Evolutionary conservation across 2,888 invertebrate species (phyloP).

Genomic region (Podotricha telesiphe): DNA sequence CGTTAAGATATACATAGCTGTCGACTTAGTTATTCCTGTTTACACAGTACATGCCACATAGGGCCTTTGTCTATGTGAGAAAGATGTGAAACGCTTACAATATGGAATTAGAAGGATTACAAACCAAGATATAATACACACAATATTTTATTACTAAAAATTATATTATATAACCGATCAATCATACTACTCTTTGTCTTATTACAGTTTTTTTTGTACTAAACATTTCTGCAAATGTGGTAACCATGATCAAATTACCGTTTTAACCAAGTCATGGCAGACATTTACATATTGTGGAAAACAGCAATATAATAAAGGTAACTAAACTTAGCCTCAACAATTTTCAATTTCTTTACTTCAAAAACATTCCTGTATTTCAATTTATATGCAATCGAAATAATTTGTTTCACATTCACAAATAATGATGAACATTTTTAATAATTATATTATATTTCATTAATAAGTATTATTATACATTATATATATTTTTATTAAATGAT

Average conservation of each 20-base stretch:
- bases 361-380: neutral
- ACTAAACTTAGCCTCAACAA: neutral
- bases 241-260: neutral
- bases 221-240: neutral
- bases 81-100: neutral
- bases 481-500: neutral
- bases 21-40: slow-evolving; percentile 24
- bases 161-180: too few species aligned
- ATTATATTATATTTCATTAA: too few species aligned
- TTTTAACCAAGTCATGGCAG: neutral
- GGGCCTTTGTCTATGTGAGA: slow-evolving; percentile 8
- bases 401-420: neutral
- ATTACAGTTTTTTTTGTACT: too few species aligned
- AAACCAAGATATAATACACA: neutral
- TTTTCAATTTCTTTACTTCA: neutral
- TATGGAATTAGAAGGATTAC: neutral
- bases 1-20: slow-evolving; percentile 23
- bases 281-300: neutral
- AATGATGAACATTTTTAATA: too few species aligned
- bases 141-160: neutral
- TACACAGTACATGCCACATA: slow-evolving; percentile 4
- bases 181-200: too few species aligned
- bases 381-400: neutral
- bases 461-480: neutral
- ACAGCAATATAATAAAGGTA: neutral